Base-by-base conservation (phyloP, 2,797 vertebrate species). In the Aeoliscus strigatus region DNA sequence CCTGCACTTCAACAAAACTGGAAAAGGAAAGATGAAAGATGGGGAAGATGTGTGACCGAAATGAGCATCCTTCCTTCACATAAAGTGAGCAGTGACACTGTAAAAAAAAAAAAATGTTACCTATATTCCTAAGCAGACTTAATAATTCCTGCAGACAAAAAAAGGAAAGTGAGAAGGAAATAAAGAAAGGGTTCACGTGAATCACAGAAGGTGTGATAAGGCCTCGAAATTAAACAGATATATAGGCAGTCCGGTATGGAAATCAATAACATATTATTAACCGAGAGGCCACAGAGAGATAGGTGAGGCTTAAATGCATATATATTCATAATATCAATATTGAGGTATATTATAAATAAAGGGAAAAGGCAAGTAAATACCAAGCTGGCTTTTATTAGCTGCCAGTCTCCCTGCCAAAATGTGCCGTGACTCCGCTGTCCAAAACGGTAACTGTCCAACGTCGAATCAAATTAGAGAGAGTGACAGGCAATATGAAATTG, bases 401-500 rank as follows among this genome's bases (percentile, higher is more conserved):
- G 89, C 87, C 87, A 87, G 79, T 90, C 88, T 88, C 47, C 36
- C 73, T 81, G 75, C 79, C 85, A 87, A 89, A 88, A 90, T 88
- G 80, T 77, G 83, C 82, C 63, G 60, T 75, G 85, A 87, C 86
- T 88, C 60, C 21, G 51, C 75, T 74, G 87, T 83, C 87, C 86
- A 76, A 88, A 84, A 80, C 72, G 73, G 81, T 87, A 88, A 89
- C 88, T 87, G 86, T 88, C 87, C 85, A 32, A 80, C 43, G 75
- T 74, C 80, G 54, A 73, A 87, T 90, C 81, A 89, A 87, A 90
- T 90, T 89, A 90, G 80, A 84, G 52, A 86, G 86, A 88, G 76
- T 89, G 88, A 87, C 89, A 90, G 87, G 84, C 83, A 90, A 89
- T 90, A 88, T 90, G 83, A 79, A 87, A 81, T 66, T 70, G 82